phyloP scores from a whole-genome alignment of 92 coral and sea anemone species.

The Virgularia gustaviana region DNA sequence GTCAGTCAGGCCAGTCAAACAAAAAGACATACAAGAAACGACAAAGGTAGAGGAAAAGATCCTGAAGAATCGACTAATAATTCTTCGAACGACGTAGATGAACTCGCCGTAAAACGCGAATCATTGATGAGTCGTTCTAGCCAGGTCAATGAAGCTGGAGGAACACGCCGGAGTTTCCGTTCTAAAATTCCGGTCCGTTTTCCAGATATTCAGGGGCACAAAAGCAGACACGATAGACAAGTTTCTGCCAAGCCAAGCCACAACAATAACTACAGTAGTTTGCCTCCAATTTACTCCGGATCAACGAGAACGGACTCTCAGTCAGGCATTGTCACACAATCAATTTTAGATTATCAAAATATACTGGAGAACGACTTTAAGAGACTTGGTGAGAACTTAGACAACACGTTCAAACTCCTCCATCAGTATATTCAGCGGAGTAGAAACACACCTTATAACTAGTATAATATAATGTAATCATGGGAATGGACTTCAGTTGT shows the following conservation, averaged over 20 bases:
- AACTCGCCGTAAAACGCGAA: background rate
- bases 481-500: too few relatives aligned
- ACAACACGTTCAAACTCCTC: constrained; percentile 27
- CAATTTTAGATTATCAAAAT: constrained; percentile 14
- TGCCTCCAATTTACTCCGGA: constrained; percentile 1
- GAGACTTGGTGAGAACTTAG: constrained; percentile 33
- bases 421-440: constrained; percentile 22
- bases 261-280: too few relatives aligned
- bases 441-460: too few relatives aligned
- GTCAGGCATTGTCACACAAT: constrained; percentile 19
- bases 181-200: constrained; percentile 32
- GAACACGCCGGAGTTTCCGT: background rate
- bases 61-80: background rate
- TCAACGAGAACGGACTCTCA: background rate
- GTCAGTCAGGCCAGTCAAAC: background rate
- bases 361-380: constrained; percentile 23
- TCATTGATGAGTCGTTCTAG: background rate
- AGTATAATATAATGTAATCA: too few relatives aligned
- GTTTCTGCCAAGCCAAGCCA: too few relatives aligned
- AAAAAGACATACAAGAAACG: constrained; percentile 17
- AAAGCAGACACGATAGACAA: too few relatives aligned
- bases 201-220: constrained; percentile 27
- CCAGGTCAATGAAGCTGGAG: constrained; percentile 14
- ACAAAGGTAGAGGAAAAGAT: background rate
- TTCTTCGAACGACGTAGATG: background rate